phyloP scores from a whole-genome alignment of 2,113 vertebrate species.

The Hoplias malabaricus region DNA sequence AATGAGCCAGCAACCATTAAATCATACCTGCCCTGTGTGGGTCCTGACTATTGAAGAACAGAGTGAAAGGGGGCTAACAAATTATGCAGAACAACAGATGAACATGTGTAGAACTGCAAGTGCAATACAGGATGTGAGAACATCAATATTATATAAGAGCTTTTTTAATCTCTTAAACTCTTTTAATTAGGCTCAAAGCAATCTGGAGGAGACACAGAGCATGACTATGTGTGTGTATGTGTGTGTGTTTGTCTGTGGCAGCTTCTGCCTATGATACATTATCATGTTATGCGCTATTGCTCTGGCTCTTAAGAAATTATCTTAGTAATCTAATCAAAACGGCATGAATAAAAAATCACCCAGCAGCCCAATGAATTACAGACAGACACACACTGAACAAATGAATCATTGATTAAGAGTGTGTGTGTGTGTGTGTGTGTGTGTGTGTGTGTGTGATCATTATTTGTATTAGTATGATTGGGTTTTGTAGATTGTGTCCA shows the following conservation, averaged over 20 bases:
- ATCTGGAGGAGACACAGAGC: neutral
- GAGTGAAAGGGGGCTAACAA: too few relatives aligned
- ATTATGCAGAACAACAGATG: too few relatives aligned
- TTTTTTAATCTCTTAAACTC: neutral
- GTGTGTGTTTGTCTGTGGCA: conserved; percentile 2
- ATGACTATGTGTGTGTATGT: neutral
- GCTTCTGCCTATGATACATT: neutral
- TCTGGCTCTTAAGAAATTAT: conserved; percentile 3
- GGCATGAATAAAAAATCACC: conserved; percentile 40
- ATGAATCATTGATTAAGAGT: conserved; percentile 9
- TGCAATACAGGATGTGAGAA: too few relatives aligned
- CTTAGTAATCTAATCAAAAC: conserved; percentile 27
- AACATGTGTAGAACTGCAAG: too few relatives aligned
- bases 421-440: conserved; percentile 2
- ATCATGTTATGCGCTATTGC: conserved; percentile 26
- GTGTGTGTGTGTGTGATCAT: neutral
- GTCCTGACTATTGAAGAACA: too few relatives aligned
- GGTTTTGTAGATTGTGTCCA: too few relatives aligned
- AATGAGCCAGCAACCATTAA: too few relatives aligned
- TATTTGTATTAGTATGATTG: too few relatives aligned
- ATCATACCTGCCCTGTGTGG: too few relatives aligned
- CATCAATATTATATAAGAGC: too few relatives aligned
- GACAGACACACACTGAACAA: neutral
- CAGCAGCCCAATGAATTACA: conserved; percentile 14
- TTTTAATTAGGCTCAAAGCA: neutral